phyloP scores from a whole-genome alignment of 2,113 vertebrate species.

The Pluvialis apricaria region DNA sequence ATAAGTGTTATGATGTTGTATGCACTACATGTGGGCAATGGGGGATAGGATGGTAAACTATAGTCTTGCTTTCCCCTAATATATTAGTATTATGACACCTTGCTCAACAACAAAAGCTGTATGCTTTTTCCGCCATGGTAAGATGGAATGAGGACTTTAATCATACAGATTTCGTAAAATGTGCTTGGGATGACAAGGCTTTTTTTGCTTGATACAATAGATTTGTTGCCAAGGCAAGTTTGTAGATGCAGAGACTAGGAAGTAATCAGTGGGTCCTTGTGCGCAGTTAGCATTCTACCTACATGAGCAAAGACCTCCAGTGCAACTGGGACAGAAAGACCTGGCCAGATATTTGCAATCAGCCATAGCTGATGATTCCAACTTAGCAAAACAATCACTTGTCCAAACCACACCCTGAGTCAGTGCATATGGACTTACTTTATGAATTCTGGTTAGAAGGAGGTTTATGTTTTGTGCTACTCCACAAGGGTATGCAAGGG shows the following conservation, averaged over 20 bases:
- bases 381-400: not conserved
- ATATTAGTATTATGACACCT: not conserved
- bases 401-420: not conserved
- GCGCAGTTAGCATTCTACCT: not conserved
- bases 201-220: not conserved
- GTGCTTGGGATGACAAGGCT: not conserved
- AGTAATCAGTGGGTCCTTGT: not conserved
- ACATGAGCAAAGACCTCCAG: not conserved
- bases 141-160: not conserved
- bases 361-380: not conserved
- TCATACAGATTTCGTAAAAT: not conserved
- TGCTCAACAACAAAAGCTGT: not conserved
- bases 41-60: not conserved
- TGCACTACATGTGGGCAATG: not conserved
- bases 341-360: not conserved
- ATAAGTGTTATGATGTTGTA: not conserved
- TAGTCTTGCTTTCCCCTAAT: not conserved
- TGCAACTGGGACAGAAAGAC: not conserved
- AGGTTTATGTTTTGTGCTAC: not conserved
- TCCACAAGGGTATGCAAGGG: not conserved
- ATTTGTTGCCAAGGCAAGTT: not conserved
- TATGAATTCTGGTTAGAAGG: not conserved
- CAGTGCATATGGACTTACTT: not conserved
- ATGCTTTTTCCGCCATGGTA: not conserved
- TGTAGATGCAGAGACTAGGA: not conserved